Evolutionary conservation across 2,888 invertebrate species (phyloP), one percentile per base, ranked within the genome.

Genomic region (Drosophila tripunctata): DNA sequence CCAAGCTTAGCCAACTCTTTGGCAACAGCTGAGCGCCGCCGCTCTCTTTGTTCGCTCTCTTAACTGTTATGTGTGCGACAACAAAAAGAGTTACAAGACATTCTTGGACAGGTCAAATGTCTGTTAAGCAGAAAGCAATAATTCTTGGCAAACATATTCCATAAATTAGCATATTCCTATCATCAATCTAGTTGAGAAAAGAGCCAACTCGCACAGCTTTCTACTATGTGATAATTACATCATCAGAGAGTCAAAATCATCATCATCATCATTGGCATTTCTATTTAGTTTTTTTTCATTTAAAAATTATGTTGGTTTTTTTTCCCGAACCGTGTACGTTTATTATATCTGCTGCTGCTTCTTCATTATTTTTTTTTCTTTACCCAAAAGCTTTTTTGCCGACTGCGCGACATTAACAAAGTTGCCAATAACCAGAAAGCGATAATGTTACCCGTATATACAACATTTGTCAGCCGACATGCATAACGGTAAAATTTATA

Each of bases 191-290:
- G 51, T 44, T n/a, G 15, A 40, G 43, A 47, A 27, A 27, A 38
- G 35, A n/a, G 19, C n/a, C 41, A 52, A 19, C 35, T 36, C 17
- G n/a, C 45, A 8, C 47, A 57, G 82, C 87, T 88, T 86, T 88
- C 88, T 83, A 68, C 87, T 70, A 66, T 51, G 50, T 57, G 68
- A 64, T 86, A 86, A 88, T 83, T 83, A 88, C 88, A 88, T 88
- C 83, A 88, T 80, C 87, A 52, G 30, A 61, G 30, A 50, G 50
- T 56, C 57, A 36, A 33, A 45, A 44, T 31, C 50, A 24, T 40
- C 38, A 24, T 44, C 17, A 48, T 45, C 47, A 24, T 14, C 67
- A 52, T 50, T 21, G 44, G 22, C 63, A 67, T 74, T 67, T 63
- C 58, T 67, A 56, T 73, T 48, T 8, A 4, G 6, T 2, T 24